Conservation (phyloP, 2,113 vertebrate genomes). For the Otocyon megalotis region DNA sequence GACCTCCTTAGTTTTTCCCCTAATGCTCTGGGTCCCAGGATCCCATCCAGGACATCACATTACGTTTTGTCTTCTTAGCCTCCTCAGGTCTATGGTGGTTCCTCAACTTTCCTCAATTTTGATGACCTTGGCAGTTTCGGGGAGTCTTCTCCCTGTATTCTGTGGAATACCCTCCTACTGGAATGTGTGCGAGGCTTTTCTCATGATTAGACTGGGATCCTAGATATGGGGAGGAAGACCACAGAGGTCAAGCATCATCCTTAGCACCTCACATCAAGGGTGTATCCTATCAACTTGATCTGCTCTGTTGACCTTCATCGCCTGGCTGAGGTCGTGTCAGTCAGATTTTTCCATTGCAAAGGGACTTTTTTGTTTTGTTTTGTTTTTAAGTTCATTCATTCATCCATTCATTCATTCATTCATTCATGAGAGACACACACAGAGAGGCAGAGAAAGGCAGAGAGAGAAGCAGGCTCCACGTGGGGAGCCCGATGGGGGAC, state of each 20-base stretch:
- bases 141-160: not conserved
- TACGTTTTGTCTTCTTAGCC: not conserved
- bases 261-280: not conserved
- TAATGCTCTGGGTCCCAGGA: not conserved
- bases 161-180: not conserved
- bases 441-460: no score
- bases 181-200: not conserved
- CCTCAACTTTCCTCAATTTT: not conserved
- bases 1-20: not conserved
- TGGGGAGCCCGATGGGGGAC: no score
- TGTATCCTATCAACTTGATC: accelerated
- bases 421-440: no score
- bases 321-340: not conserved
- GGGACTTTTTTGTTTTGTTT: not conserved
- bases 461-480: no score
- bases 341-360: not conserved
- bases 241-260: not conserved
- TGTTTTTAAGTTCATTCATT: not conserved
- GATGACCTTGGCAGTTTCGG: not conserved
- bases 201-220: not conserved
- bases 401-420: no score
- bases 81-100: not conserved
- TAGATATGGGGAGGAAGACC: not conserved
- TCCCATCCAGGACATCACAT: not conserved
- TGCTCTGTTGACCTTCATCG: not conserved